Evolutionary conservation across 2,888 invertebrate genomes (phyloP).

Genomic region (Athrips mouffetella): DNA sequence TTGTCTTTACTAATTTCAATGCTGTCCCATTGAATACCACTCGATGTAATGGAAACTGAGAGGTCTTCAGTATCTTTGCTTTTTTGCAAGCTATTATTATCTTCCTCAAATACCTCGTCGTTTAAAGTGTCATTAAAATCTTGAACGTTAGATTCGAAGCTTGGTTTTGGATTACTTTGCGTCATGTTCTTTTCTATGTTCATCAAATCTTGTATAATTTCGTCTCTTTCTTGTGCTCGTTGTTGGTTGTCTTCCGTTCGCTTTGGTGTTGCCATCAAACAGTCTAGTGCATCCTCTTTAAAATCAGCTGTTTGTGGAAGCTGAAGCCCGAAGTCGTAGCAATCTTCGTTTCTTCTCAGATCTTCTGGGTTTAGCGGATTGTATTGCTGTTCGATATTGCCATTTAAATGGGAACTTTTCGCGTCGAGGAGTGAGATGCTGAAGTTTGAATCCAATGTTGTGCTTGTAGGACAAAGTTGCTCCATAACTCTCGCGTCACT

Average conservation of each 20-base stretch:
- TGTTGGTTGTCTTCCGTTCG: conserved; percentile 44
- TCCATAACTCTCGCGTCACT: conserved; percentile 59
- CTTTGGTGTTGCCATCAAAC: conserved; percentile 62
- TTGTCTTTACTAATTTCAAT: conserved; percentile 37
- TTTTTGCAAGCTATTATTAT: conserved; percentile 21
- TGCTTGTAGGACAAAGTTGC: conserved; percentile 61
- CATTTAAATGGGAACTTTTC: conserved; percentile 54
- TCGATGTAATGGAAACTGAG: conserved; percentile 31
- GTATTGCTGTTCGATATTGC: conserved; percentile 54
- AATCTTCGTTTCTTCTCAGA: conserved; percentile 57
- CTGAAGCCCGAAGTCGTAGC: conserved; percentile 64
- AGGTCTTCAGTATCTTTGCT: conserved; percentile 31
- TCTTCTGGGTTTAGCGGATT: conserved; percentile 58
- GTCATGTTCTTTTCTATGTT: conserved; percentile 59
- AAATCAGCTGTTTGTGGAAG: conserved; percentile 58
- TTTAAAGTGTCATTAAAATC: conserved; percentile 30
- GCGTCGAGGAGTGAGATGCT: conserved; percentile 62
- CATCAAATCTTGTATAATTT: conserved; percentile 69
- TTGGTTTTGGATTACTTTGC: conserved; percentile 34
- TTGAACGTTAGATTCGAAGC: conserved; percentile 32
- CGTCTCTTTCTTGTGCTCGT: conserved; percentile 54
- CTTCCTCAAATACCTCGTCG: conserved; percentile 19
- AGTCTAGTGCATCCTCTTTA: conserved; percentile 62
- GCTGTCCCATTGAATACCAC: conserved; percentile 41
- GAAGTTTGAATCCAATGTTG: conserved; percentile 59